phyloP scores from a whole-genome alignment of 1,140 invertebrate species.

The Araneus ventricosus region DNA sequence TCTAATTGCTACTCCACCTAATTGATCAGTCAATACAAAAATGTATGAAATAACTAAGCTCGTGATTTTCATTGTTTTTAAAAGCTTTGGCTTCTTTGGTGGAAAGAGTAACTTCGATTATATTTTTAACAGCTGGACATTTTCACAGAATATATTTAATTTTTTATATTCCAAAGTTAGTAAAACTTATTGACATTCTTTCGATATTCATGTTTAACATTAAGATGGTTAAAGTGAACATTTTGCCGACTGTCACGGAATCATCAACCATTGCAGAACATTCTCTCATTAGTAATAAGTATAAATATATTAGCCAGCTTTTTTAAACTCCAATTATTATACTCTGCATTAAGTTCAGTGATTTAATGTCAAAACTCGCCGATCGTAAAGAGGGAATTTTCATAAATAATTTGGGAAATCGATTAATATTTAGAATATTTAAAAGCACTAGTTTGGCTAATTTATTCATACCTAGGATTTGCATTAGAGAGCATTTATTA shows the following conservation, averaged over 20 bases:
- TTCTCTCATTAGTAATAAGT: too few relatives aligned
- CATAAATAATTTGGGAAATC: too few relatives aligned
- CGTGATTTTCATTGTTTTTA: background rate
- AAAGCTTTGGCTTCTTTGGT: background rate
- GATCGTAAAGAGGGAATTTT: too few relatives aligned
- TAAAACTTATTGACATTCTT: background rate
- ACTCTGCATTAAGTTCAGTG: too few relatives aligned
- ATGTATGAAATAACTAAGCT: background rate
- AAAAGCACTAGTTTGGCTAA: too few relatives aligned
- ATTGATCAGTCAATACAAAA: background rate
- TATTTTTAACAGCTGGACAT: background rate
- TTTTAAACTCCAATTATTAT: too few relatives aligned
- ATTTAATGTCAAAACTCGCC: too few relatives aligned
- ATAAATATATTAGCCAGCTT: too few relatives aligned
- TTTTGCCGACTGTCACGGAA: background rate
- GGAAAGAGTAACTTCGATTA: background rate
- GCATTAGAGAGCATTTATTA: too few relatives aligned
- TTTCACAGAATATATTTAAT: background rate
- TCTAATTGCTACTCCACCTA: background rate
- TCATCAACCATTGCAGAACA: background rate
- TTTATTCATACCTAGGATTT: too few relatives aligned
- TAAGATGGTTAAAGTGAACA: background rate
- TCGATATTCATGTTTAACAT: background rate
- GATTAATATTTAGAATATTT: too few relatives aligned
- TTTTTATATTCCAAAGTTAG: background rate